These are phyloP conservation scores for Suillia variegata DNA, from an alignment of 2,888 invertebrate species.

Conservation along the genomic window DNA sequence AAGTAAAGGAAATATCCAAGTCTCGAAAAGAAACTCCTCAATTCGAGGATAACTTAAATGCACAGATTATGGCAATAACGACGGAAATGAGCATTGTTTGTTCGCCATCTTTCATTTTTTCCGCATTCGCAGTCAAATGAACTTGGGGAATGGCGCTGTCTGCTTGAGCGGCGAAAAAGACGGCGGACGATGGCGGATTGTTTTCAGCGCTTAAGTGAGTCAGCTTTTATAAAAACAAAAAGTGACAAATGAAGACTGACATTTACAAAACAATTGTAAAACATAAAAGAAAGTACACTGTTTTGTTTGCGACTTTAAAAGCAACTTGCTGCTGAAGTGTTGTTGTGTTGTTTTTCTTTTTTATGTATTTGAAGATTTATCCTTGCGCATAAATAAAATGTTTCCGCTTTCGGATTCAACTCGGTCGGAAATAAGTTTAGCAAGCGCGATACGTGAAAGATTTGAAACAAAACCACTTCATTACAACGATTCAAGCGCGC, in stretches of 20 bases:
- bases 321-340: constrained; percentile 47
- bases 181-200: too few species aligned
- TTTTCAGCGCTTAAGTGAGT: constrained; percentile 16
- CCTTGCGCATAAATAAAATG: background rate
- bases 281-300: constrained; percentile 31
- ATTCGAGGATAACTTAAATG: constrained; percentile 15
- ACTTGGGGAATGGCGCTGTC: too few species aligned
- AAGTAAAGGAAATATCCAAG: too few species aligned
- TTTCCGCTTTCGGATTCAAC: constrained; percentile 5
- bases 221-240: constrained; percentile 12
- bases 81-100: constrained; percentile 9
- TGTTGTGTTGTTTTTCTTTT: constrained; percentile 18
- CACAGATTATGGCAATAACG: constrained; percentile 16
- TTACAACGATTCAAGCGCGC: background rate
- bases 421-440: too few species aligned
- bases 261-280: constrained; percentile 53
- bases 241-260: constrained; percentile 59
- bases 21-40: too few species aligned
- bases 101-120: background rate
- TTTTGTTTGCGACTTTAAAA: constrained; percentile 39
- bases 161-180: too few species aligned
- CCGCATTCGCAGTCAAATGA: background rate
- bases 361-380: constrained; percentile 23
- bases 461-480: constrained; percentile 61
- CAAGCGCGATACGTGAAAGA: constrained; percentile 53